Conservation (phyloP, 2,797 vertebrate species). For the Cyprinella venusta region DNA sequence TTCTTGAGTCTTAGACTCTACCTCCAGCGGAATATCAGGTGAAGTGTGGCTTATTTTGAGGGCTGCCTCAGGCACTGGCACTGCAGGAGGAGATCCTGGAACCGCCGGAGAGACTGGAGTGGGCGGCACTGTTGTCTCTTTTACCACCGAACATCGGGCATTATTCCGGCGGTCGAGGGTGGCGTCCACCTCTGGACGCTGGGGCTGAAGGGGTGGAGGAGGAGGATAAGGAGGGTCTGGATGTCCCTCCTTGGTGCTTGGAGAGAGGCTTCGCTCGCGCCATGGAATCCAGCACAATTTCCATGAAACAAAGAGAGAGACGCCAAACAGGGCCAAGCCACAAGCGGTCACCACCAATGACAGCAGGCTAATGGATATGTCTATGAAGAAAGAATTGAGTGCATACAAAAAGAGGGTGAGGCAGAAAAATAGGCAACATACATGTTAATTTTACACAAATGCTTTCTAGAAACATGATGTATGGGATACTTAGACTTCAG, state of each 20-base stretch:
- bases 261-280: slow-evolving; percentile 88
- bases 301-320: slow-evolving; percentile 98
- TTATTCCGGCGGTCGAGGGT: slow-evolving; percentile 87
- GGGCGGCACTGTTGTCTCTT: slow-evolving; percentile 78
- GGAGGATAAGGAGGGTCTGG: slow-evolving; percentile 68
- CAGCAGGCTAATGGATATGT: slow-evolving; percentile 94
- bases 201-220: slow-evolving; percentile 73
- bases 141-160: slow-evolving; percentile 75
- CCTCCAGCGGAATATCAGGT: slow-evolving; percentile 92
- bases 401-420: background rate
- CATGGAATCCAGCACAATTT: slow-evolving; percentile 99
- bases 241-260: slow-evolving; percentile 85
- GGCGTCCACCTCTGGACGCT: slow-evolving; percentile 86
- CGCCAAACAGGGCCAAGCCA: slow-evolving; percentile 93
- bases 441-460: background rate
- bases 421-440: background rate
- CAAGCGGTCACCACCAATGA: slow-evolving; percentile 96
- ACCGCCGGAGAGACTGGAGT: slow-evolving; percentile 77
- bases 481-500: background rate
- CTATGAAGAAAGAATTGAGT: slow-evolving; percentile 67
- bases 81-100: slow-evolving; percentile 78
- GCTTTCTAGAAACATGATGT: background rate
- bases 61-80: slow-evolving; percentile 85
- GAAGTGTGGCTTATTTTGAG: slow-evolving; percentile 99
- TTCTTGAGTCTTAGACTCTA: slow-evolving; percentile 82